A percentile compares a stretch with the other conserved stretches of the same genome.
These are phyloP conservation scores for Pyrochroa serraticornis DNA, from an alignment of 2,888 invertebrate species.

Conservation along the genomic window DNA sequence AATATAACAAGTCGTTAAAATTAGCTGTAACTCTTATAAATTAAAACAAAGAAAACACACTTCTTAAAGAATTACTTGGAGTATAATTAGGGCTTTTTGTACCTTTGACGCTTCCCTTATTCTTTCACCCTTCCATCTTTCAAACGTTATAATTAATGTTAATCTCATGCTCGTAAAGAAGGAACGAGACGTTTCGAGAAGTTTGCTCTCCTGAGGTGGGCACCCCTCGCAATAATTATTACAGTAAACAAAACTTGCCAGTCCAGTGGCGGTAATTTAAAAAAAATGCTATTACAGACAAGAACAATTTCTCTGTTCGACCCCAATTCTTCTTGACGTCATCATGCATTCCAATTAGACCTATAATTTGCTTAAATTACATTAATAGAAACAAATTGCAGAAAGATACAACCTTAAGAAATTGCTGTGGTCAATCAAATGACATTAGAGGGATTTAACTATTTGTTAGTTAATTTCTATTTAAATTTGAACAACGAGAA, in stretches of 20 bases:
- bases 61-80: slow-evolving; percentile 37
- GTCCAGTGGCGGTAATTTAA: no score
- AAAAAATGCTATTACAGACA: no score
- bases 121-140: slow-evolving; percentile 27
- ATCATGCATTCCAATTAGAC: no score
- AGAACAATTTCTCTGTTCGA: no score
- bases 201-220: slow-evolving; percentile 16
- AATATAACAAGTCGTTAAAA: slow-evolving; percentile 37
- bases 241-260: slow-evolving; percentile 8
- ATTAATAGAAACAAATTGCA: no score
- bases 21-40: slow-evolving; percentile 32
- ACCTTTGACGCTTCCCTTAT: slow-evolving; percentile 25
- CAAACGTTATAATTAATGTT: slow-evolving; percentile 34
- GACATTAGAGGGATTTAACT: no score
- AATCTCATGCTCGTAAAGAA: slow-evolving; percentile 30
- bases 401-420: no score
- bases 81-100: slow-evolving; percentile 34
- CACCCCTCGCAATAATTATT: not conserved
- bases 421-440: no score
- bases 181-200: slow-evolving; percentile 12
- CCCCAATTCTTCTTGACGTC: no score
- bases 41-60: slow-evolving; percentile 38
- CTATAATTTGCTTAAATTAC: no score
- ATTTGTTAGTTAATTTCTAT: no score
- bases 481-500: no score